Percentiles rank a stretch among this genome's conserved stretches.
Conservation (phyloP, 2,797 vertebrate species). For the Alca torda region DNA sequence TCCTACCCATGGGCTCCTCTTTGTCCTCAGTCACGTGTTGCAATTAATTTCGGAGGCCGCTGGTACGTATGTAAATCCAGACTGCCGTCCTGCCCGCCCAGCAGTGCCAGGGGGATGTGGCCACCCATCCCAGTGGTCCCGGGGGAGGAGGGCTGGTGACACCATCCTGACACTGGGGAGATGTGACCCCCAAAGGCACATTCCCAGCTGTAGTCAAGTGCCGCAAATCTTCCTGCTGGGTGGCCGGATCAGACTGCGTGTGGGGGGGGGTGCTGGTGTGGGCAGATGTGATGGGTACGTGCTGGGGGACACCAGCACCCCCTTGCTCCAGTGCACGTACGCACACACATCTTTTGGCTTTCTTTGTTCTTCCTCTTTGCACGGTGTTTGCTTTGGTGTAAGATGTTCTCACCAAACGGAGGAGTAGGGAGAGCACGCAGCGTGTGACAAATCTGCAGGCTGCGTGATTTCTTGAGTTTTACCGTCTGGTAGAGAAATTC, state of each 20-base stretch:
- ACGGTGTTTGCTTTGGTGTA: background rate
- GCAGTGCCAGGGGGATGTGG: background rate
- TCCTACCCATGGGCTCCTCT: background rate
- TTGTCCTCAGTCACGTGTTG: background rate
- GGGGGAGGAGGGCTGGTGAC: background rate
- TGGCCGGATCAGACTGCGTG: background rate
- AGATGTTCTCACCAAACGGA: background rate
- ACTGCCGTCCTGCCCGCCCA: rapidly evolving
- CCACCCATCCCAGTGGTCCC: background rate
- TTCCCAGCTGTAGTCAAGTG: rapidly evolving
- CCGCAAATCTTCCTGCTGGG: rapidly evolving
- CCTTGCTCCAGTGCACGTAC: rapidly evolving
- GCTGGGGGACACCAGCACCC: background rate
- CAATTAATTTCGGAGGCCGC: background rate
- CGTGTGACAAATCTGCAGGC: background rate
- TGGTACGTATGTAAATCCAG: rapidly evolving
- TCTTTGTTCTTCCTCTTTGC: background rate
- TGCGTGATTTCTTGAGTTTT: background rate
- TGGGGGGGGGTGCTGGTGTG: background rate
- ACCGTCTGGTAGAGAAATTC: background rate
- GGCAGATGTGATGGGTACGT: background rate
- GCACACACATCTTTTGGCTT: background rate
- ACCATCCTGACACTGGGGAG: background rate
- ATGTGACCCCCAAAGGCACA: background rate
- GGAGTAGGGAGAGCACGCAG: background rate